Base-by-base conservation (phyloP, 1,140 invertebrate genomes). In the Bombus affinis region DNA sequence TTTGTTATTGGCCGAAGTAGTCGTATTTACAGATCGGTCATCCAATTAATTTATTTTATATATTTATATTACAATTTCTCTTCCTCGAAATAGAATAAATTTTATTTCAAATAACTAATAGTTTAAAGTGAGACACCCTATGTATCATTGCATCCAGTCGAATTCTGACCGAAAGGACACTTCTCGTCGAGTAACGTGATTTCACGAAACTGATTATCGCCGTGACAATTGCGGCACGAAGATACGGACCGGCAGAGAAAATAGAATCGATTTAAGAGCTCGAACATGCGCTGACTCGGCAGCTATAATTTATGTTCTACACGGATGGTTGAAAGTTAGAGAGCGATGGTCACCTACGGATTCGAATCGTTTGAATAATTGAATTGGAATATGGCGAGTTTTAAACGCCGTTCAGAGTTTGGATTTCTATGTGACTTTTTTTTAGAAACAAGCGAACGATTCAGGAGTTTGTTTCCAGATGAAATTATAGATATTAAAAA, bases 151-250 rank as follows among this genome's bases (percentile, higher is more conserved):
- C 28, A 83, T 71, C n/a, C 57, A 44, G 83, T 66, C 74, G 75
- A 71, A 73, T 71, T 70, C 74, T 35, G 47, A 35, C 28, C 37
- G 73, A 84, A 72, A 78, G 74, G 74, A 79, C 65, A 74, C 74
- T 86, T 75, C 77, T 74, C 73, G 35, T 37, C 77, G 86, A 87
- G 79, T 89, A 80, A 81, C 86, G 88, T 88, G 88, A 88, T 90
- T 88, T 90, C 75, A 57, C 65, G 82, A 83, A 79, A 81, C 82
- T 85, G 70, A 82, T 86, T 89, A 90, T 83, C 66, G 70, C 65
- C 59, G 68, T 77, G 76, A 65, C 81, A 77, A 86, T 89, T 75
- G 84, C 75, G 39, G 62, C 76, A 71, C 81, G 74, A 83, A 80
- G 72, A 86, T 86, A 89, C 75, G 53, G 62, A 35, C 71, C 10